These are phyloP conservation scores for Anagyrus pseudococci DNA, from an alignment of 2,888 invertebrate genomes.

Conservation along the genomic window DNA sequence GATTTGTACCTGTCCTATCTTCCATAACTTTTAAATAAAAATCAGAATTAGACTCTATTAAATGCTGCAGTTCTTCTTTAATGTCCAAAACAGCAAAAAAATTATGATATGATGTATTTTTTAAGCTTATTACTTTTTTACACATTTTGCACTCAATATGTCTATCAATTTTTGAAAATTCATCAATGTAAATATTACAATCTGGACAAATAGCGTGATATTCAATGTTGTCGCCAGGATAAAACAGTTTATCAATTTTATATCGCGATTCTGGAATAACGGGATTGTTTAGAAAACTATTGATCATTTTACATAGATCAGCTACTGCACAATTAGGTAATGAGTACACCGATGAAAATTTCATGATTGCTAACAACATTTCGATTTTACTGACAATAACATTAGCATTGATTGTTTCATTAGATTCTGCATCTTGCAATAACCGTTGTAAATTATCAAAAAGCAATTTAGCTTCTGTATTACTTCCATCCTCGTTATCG, in stretches of 20 bases:
- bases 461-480: too few species aligned
- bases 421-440: too few species aligned
- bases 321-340: constrained; percentile 10
- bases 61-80: background rate
- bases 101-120: background rate
- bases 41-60: background rate
- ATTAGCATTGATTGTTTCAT: background rate
- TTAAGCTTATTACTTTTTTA: background rate
- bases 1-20: background rate
- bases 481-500: too few species aligned
- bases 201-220: constrained; percentile 17
- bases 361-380: constrained; percentile 5
- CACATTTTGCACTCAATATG: background rate
- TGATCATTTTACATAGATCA: constrained; percentile 18
- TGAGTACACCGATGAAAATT: constrained; percentile 4
- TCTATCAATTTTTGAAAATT: constrained; percentile 3
- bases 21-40: background rate
- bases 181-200: constrained; percentile 19
- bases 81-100: background rate
- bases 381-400: constrained; percentile 6
- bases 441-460: too few species aligned
- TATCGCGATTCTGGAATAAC: constrained; percentile 16
- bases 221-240: background rate
- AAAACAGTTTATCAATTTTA: constrained; percentile 20
- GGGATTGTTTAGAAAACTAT: constrained; percentile 3